Conservation (phyloP, 1,140 invertebrate species). For the Drosophila mojavensis region DNA sequence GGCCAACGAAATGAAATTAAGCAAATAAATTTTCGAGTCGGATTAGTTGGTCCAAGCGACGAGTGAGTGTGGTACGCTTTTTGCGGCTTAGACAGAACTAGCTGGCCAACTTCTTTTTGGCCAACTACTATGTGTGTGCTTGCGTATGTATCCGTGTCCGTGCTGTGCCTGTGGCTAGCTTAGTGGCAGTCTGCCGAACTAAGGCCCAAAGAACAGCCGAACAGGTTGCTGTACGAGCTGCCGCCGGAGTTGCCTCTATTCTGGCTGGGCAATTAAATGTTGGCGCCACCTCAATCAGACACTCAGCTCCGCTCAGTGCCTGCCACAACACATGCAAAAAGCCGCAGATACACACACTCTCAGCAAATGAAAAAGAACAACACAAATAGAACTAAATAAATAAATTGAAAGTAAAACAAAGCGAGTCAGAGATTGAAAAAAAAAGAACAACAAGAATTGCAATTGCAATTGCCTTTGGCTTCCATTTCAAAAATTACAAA, state of each 20-base stretch:
- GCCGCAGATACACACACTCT: slow-evolving; percentile 19
- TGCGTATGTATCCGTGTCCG: not conserved
- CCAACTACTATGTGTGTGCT: slow-evolving; percentile 43
- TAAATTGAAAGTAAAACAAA: slow-evolving; percentile 5
- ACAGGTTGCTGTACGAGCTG: slow-evolving; percentile 40
- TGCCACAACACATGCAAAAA: slow-evolving; percentile 35
- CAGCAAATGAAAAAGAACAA: not conserved
- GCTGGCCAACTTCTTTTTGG: slow-evolving; percentile 64
- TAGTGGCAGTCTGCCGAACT: slow-evolving; percentile 48
- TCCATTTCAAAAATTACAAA: slow-evolving; percentile 63
- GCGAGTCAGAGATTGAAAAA: not conserved
- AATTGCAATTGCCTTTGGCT: slow-evolving; percentile 29
- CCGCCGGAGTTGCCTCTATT: slow-evolving; percentile 36
- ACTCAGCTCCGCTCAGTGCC: slow-evolving; percentile 10
- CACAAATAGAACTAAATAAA: not conserved
- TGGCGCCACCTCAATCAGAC: slow-evolving; percentile 46
- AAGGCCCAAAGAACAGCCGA: slow-evolving; percentile 51
- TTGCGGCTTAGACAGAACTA: slow-evolving; percentile 74
- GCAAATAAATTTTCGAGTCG: slow-evolving; percentile 78
- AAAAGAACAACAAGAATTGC: slow-evolving; percentile 11
- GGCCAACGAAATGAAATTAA: slow-evolving; percentile 79
- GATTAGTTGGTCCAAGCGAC: slow-evolving; percentile 55
- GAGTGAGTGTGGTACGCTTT: slow-evolving; percentile 52
- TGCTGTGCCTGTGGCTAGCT: slow-evolving; percentile 40
- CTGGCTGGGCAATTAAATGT: slow-evolving; percentile 67